Conservation (phyloP, 2,888 invertebrate genomes). For the Leucophenga maculata region DNA sequence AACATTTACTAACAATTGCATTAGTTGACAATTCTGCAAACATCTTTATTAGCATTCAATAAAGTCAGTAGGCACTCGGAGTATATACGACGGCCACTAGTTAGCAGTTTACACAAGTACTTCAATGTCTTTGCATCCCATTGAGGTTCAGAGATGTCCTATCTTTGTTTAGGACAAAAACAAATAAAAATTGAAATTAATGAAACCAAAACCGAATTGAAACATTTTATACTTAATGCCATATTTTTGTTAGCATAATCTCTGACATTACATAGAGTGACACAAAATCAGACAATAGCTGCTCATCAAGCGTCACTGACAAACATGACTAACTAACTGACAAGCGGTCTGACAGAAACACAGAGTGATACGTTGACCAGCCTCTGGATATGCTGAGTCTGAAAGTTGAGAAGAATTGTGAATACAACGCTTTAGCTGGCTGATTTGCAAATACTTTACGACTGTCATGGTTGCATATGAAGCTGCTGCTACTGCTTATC, state of each 20-base stretch:
- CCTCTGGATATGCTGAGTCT: not conserved
- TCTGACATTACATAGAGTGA: too few relatives aligned
- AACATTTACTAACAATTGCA: too few relatives aligned
- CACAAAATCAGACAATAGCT: slow-evolving; percentile 48
- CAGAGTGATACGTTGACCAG: slow-evolving; percentile 1
- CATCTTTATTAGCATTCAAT: too few relatives aligned
- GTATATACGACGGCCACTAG: too few relatives aligned
- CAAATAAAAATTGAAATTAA: not conserved
- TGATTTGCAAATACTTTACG: not conserved
- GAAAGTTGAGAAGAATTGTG: not conserved
- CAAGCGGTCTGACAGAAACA: slow-evolving; percentile 13
- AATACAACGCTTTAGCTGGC: not conserved
- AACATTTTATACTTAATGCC: not conserved
- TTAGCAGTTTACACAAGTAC: too few relatives aligned
- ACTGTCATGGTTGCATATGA: not conserved
- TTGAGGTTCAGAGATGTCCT: too few relatives aligned
- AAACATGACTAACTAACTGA: slow-evolving; percentile 19
- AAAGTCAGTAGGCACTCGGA: too few relatives aligned
- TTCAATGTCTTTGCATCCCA: too few relatives aligned
- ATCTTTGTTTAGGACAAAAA: too few relatives aligned
- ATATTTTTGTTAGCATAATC: too few relatives aligned
- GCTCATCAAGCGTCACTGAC: slow-evolving; percentile 52
- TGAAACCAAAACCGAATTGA: not conserved
- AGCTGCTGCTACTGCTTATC: slow-evolving; percentile 2
- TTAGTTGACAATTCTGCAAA: too few relatives aligned